phyloP scores from a whole-genome alignment of 2,113 vertebrate species.

The Eretmochelys imbricata region DNA sequence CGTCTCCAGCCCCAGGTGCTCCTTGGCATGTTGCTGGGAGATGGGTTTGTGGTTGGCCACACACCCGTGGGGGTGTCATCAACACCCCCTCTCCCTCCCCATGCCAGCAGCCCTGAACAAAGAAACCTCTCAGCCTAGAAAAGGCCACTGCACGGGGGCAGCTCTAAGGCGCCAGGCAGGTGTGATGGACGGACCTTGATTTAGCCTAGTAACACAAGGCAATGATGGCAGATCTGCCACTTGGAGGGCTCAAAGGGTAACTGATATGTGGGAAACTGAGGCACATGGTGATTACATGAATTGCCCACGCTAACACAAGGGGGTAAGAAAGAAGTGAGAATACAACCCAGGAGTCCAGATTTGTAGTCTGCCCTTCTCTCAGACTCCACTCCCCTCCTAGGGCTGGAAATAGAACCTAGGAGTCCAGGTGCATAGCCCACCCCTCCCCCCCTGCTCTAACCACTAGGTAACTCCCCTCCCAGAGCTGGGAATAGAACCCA shows the following conservation, averaged over 20 bases:
- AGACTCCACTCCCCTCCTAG: neutral
- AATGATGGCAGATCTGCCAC: neutral
- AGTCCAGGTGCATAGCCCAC: neutral
- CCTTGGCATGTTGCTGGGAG: neutral
- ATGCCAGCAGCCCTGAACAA: neutral
- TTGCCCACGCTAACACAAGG: neutral
- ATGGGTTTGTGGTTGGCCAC: neutral
- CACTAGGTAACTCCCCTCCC: neutral
- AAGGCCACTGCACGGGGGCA: neutral
- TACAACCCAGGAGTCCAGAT: neutral
- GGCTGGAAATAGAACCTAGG: neutral
- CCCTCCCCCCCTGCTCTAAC: neutral
- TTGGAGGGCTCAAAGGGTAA: neutral
- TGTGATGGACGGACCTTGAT: too few relatives aligned
- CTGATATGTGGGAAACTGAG: neutral
- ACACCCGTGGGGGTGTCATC: neutral
- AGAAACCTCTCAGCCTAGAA: neutral
- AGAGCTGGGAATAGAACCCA: too few relatives aligned
- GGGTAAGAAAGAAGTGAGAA: neutral
- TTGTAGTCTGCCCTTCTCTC: neutral
- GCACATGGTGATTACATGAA: neutral
- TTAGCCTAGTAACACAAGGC: neutral
- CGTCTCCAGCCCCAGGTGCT: too few relatives aligned
- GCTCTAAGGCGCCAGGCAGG: too few relatives aligned
- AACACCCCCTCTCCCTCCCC: neutral